Evolutionary conservation across 2,797 vertebrate genomes (phyloP).

Genomic region (Melanotaenia pygmaea): DNA sequence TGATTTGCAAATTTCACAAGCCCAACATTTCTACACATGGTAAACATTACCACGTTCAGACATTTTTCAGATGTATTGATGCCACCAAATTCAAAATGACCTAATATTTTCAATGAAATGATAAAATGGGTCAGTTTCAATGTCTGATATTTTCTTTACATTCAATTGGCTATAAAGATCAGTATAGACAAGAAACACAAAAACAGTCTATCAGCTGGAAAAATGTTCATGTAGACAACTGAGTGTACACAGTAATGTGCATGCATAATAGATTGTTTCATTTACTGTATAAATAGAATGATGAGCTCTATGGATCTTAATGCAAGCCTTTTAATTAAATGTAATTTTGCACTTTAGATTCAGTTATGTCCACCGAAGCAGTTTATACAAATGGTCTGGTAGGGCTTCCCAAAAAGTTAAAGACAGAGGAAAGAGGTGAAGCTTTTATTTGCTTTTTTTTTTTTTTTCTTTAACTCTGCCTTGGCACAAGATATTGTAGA

Average conservation of each 20-base stretch:
- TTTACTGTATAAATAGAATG: background rate
- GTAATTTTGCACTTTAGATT: background rate
- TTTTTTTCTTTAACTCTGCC: background rate
- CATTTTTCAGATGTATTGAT: background rate
- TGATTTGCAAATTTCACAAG: background rate
- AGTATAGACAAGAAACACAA: no score
- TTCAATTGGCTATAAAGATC: background rate
- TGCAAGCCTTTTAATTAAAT: constrained; percentile 3
- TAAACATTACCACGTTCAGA: background rate
- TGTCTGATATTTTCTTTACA: no score
- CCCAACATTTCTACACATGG: background rate
- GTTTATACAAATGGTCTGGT: background rate
- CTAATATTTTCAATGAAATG: no score
- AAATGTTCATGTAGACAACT: constrained; percentile 6
- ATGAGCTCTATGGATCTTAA: background rate
- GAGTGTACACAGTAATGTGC: background rate
- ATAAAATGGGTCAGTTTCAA: no score
- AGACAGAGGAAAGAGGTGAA: background rate
- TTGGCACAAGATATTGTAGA: background rate
- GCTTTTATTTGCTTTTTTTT: background rate
- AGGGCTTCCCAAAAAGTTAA: background rate
- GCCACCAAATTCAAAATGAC: no score
- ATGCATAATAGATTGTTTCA: background rate
- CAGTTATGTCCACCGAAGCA: background rate
- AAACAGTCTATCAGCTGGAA: no score